These are phyloP conservation scores for Esox niger DNA, from an alignment of 2,113 vertebrate genomes.

Conservation along the genomic window DNA sequence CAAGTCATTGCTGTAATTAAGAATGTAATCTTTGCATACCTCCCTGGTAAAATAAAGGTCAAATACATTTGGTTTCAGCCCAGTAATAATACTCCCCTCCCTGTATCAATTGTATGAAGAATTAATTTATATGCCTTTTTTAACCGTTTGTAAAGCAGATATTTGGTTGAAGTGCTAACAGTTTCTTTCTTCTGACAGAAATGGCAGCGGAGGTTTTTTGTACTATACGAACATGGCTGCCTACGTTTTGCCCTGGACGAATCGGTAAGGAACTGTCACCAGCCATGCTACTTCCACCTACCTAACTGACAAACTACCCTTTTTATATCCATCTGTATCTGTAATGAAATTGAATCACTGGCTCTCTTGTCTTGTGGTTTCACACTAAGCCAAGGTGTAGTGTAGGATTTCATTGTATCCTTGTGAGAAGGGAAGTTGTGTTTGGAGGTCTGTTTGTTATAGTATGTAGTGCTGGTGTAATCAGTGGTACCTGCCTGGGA, in stretches of 20 bases:
- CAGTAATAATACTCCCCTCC: neutral
- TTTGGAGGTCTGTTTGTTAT: neutral
- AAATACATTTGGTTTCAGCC: neutral
- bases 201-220: slow-evolving; percentile 81
- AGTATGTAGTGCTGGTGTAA: neutral
- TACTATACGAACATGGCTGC: slow-evolving; percentile 80
- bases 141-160: no score
- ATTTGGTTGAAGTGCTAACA: neutral
- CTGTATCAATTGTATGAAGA: slow-evolving; percentile 64
- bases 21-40: no score
- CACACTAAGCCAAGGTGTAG: neutral
- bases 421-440: neutral
- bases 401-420: neutral
- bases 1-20: no score
- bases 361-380: neutral
- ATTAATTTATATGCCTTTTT: no score
- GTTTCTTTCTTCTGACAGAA: slow-evolving; percentile 60
- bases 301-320: neutral
- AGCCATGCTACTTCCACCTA: slow-evolving; percentile 1
- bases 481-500: slow-evolving; percentile 6
- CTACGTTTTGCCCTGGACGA: slow-evolving; percentile 79
- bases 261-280: slow-evolving; percentile 67
- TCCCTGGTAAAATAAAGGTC: no score
- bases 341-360: neutral
- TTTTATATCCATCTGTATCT: neutral